Conservation (phyloP, 2,797 vertebrate genomes). For the Caiman crocodilus region DNA sequence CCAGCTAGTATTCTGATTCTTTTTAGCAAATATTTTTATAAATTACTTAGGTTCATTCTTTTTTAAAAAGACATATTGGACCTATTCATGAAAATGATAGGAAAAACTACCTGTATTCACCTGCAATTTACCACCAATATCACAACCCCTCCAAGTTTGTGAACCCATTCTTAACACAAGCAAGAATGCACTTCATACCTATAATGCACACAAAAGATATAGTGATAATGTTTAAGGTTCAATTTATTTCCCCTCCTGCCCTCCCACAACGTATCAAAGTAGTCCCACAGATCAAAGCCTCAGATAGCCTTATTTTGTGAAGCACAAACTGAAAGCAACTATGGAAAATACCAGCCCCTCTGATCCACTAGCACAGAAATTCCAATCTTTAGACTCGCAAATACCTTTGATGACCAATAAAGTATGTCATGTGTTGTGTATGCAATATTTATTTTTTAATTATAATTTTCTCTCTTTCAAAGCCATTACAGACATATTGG, state of each 20-base stretch:
- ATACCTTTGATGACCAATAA: neutral
- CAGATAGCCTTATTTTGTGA: neutral
- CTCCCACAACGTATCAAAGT: neutral
- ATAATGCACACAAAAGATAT: neutral
- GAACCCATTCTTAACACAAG: neutral
- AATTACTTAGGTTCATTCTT: neutral
- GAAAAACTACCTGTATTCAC: neutral
- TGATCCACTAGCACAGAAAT: neutral
- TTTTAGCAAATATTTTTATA: neutral
- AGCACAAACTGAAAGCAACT: neutral
- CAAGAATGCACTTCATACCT: neutral
- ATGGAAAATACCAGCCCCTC: neutral
- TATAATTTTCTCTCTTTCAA: slow-evolving; percentile 14
- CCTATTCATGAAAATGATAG: neutral
- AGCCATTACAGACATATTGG: slow-evolving; percentile 19
- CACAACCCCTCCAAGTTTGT: neutral
- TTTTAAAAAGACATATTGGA: rapidly evolving
- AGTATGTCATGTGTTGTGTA: neutral
- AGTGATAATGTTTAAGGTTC: neutral
- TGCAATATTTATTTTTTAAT: slow-evolving; percentile 30
- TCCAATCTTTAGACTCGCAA: neutral
- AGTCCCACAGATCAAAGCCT: neutral
- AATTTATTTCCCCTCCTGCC: neutral
- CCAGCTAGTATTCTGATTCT: neutral
- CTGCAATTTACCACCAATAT: neutral